Evolutionary conservation across 2,797 vertebrate species (phyloP).

Genomic region (Iguana delicatissima): DNA sequence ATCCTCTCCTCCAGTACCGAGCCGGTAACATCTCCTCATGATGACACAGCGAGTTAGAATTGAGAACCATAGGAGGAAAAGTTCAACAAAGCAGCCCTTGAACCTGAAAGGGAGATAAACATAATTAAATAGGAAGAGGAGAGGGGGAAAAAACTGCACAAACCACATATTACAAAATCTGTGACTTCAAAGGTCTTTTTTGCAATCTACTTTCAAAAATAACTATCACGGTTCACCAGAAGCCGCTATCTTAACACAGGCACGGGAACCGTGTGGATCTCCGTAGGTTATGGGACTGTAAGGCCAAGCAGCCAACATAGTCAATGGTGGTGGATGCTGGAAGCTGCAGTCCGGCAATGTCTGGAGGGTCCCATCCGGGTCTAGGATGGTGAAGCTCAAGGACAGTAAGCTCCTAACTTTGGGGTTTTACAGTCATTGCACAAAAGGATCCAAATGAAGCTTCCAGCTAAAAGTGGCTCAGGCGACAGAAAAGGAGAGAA

Average conservation of each 20-base stretch:
- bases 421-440: neutral
- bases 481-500: neutral
- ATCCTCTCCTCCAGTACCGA: constrained; percentile 14
- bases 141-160: too few relatives aligned
- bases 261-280: neutral
- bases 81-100: fast-evolving
- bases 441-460: neutral
- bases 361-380: too few relatives aligned
- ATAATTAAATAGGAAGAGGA: neutral
- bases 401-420: too few relatives aligned
- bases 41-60: neutral
- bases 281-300: too few relatives aligned
- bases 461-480: neutral
- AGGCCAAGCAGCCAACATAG: too few relatives aligned
- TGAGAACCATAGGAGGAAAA: neutral
- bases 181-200: neutral
- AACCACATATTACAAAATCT: neutral
- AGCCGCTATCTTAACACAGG: neutral
- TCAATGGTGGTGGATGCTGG: too few relatives aligned
- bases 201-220: neutral
- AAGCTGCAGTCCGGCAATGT: too few relatives aligned
- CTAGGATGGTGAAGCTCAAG: too few relatives aligned
- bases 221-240: neutral
- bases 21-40: constrained; percentile 50
- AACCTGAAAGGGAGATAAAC: constrained; percentile 55